A percentile compares a stretch with the other conserved stretches of the same genome.
phyloP scores from a whole-genome alignment of 2,113 vertebrate genomes.

The Psilopsiagon aurifrons region DNA sequence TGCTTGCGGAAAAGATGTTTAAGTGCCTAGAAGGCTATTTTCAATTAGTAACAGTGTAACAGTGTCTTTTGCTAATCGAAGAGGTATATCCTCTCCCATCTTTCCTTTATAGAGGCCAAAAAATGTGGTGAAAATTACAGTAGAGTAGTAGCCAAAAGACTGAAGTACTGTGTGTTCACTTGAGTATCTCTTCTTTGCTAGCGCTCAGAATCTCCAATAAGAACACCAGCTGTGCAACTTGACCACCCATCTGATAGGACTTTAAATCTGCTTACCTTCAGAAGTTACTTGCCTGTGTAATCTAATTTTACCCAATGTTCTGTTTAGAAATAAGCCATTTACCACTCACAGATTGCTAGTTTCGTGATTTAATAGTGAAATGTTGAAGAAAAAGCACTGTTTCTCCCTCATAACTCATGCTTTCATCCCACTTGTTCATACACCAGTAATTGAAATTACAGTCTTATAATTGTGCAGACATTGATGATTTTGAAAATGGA shows the following conservation, averaged over 20 bases:
- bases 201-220: neutral
- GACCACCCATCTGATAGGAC: slow-evolving; percentile 67
- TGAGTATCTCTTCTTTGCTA: neutral
- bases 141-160: neutral
- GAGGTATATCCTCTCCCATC: neutral
- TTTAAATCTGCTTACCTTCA: slow-evolving; percentile 71
- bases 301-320: slow-evolving; percentile 68
- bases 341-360: slow-evolving; percentile 64
- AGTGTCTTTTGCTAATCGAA: neutral
- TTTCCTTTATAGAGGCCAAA: neutral
- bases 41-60: neutral
- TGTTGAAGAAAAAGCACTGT: slow-evolving; percentile 59
- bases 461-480: slow-evolving; percentile 63
- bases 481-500: slow-evolving; percentile 67
- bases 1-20: neutral
- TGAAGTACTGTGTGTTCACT: neutral
- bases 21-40: neutral
- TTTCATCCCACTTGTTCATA: slow-evolving; percentile 69
- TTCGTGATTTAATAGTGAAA: slow-evolving; percentile 63
- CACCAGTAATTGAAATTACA: slow-evolving; percentile 64
- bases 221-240: slow-evolving; percentile 53
- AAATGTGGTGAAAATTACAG: neutral
- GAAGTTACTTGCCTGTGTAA: slow-evolving; percentile 67
- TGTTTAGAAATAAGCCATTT: slow-evolving; percentile 69
- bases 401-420: slow-evolving; percentile 65